Conservation (phyloP, 2,797 vertebrate species). For the Acipenser transmontanus region DNA sequence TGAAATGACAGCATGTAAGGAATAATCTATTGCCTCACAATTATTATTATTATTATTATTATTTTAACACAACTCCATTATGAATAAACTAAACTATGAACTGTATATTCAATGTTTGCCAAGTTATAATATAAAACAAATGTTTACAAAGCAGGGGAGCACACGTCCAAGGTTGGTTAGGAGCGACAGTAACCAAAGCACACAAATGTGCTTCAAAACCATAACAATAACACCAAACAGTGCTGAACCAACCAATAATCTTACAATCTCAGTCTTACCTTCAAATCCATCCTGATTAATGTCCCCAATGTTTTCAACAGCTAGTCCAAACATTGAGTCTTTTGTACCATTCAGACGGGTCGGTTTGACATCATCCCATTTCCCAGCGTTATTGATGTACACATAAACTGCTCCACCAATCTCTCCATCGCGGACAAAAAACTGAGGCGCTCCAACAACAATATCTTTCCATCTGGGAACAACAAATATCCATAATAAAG, state of each 20-base stretch:
- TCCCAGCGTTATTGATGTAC: conserved; percentile 82
- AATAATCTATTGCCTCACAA: too few species aligned
- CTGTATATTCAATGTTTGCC: too few species aligned
- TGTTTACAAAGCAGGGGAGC: too few species aligned
- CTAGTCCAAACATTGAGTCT: conserved; percentile 93
- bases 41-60: too few species aligned
- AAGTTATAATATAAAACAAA: too few species aligned
- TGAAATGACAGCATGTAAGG: conserved; percentile 8
- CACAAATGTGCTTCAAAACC: too few species aligned
- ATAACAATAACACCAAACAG: too few species aligned
- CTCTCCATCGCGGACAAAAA: conserved; percentile 81
- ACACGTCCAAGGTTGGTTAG: too few species aligned
- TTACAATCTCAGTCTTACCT: conserved; percentile 53
- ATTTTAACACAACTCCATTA: too few species aligned
- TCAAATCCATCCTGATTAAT: conserved; percentile 83
- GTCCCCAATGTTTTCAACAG: conserved; percentile 87
- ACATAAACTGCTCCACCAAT: conserved; percentile 87
- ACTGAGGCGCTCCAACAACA: conserved; percentile 90
- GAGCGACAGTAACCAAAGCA: too few species aligned
- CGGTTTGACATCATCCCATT: conserved; percentile 69
- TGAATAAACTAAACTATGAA: too few species aligned
- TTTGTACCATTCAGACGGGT: conserved; percentile 77
- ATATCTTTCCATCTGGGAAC: conserved; percentile 86
- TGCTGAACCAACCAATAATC: too few species aligned
- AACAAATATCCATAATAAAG: background rate